Evolutionary conservation across 2,797 vertebrate species (phyloP), one percentile per base, ranked within the genome.

Genomic region (Cossypha niveicapilla): DNA sequence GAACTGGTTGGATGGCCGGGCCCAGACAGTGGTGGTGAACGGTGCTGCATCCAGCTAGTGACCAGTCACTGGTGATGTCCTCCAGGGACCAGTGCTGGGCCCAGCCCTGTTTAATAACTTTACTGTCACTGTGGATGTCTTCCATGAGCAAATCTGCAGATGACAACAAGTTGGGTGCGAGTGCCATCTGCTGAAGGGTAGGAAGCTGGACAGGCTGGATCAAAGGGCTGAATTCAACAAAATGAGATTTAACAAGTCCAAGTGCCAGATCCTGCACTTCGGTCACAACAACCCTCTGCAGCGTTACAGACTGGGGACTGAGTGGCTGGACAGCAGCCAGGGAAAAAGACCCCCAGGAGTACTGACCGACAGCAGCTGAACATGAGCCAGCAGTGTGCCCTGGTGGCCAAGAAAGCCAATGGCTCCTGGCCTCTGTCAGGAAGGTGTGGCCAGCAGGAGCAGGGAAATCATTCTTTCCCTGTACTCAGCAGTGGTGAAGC

Each of bases 1-100:
- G 51, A 63, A 47, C 17, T 47, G 50, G 19, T 42, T 47, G 24
- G 7, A n/a, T 1, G 42, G 13, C 35, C 0, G 0, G 1, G 13
- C 21, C 42, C 18, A 42, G 44, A 35, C n/a, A 23, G 44, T 10
- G 11, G 22, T 2, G 1, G 27, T 50, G 51, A n/a, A 65, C 1
- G 7, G 7, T 8, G 13, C 35, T 7, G 28, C 25, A n/a, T 50
- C 15, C 70, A 65, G 7, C 4, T 8, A 3, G 21, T 4, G 6
- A 3, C 9, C 37, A 10, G 35, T 35, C 35, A 65, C 35, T 22
- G 21, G 17, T 23, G 22, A 12, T 8, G 7, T n/a, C n/a, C 37
- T 25, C 18, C 53, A 74, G 37, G 44, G 22, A 74, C 23, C 14
- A 66, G n/a, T 27, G 21, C 0, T 48, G 35, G 60, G 35, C 17